Evolutionary conservation across 2,797 vertebrate species (phyloP), one percentile per base, ranked within the genome.

Genomic region (Sebastes steindachneri): DNA sequence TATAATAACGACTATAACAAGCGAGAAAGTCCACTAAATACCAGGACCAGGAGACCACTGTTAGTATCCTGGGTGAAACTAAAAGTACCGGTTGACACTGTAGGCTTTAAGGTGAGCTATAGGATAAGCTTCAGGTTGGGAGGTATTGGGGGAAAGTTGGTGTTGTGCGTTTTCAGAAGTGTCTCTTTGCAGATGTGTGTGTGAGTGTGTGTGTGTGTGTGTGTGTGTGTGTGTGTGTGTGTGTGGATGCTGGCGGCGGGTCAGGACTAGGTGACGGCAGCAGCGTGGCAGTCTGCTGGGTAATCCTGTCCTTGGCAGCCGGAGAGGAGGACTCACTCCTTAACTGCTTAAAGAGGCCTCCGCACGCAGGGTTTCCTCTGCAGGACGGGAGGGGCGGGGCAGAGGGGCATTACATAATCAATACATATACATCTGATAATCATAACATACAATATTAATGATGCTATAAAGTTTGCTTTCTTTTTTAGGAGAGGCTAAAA

Each of bases 221-320:
- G 23, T 3, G 53, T 45, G 41, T 45, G 35, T 21, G 51, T 53
- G 51, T 53, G 48, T 26, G 72, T 51, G 70, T 63, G 58, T 19
- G 48, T 21, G 45, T n/a, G 60, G 26, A 60, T 21, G 31, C 31
- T 57, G 65, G 5, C 5, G 7, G 54, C 17, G 29, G 68, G 84
- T 82, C 75, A 81, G 75, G 68, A 11, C 11, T 41, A 80, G 80
- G 80, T 69, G 68, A 76, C 8, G 35, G 59, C 73, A 23, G 80
- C 69, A 35, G 63, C 2, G 37, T 23, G 26, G 73, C 51, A 14
- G 64, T 78, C 71, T 85, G 77, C 79, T 81, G 80, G 66, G 80
- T 86, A 86, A 88, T 88, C 84, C 75, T 82, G 80, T 82, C 82
- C 73, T 80, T 85, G 80, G 65, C 77, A 79, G 74, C 35, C 17